Evolutionary conservation across 92 coral and sea anemone genomes (phyloP), one percentile per base, ranked within the genome.

Genomic region (Phenganax stokvisi): DNA sequence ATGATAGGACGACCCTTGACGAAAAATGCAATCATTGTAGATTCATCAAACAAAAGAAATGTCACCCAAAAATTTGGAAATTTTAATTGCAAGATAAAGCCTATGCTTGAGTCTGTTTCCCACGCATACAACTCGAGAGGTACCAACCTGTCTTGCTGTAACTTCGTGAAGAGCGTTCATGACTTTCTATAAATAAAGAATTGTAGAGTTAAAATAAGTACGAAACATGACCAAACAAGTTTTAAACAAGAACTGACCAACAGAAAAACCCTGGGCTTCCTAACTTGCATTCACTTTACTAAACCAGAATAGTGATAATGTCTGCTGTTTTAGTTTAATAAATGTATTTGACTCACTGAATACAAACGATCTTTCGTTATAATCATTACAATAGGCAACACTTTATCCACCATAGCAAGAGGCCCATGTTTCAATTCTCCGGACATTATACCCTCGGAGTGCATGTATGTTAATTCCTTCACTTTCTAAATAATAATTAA

Each of bases 351-450:
- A 52, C 89, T 82, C 73, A 93, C 98, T 81, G 85, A 72, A 72
- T 89, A 90, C 72, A 93, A 90, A 9, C 85, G 85, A 88, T 93
- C 98, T 82, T 92, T 90, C 25, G 92, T 86, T 54, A 93, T 87
- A 29, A 91, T 76, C 98, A 93, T 93, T 72, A 93, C 86, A 27
- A 93, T 91, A 15, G 98, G 98, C 91, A 93, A 88, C 15, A 89
- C 91, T 73, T 91, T 93, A 81, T 93, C 97, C 6, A 93, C 91
- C 56, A 93, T 83, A 17, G 98, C 98, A 31, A 93, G 78, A 37
- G 98, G 98, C 6, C 98, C 98, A 15, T 93, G 98, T 70, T 93
- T 93, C 11, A 93, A 82, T 76, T 93, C 98, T 52, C 98, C 98
- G 6, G 98, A 89, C 71, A 93, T 83, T 71, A 93, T 93, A 47